These are phyloP conservation scores for Dendrocincla fuliginosa DNA, from an alignment of 2,797 vertebrate species.

Conservation along the genomic window DNA sequence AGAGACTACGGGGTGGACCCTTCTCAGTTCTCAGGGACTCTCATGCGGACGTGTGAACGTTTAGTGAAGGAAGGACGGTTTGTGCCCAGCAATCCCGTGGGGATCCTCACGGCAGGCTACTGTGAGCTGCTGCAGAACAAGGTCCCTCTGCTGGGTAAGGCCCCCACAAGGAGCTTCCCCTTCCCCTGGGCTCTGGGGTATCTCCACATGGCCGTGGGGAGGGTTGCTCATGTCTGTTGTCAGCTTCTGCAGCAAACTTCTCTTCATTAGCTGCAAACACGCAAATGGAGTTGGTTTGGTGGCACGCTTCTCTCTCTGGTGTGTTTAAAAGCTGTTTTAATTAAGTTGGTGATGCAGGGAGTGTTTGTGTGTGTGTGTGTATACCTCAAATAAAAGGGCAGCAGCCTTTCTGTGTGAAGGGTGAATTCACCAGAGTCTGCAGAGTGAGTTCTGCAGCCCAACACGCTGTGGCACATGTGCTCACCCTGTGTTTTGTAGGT, in stretches of 20 bases:
- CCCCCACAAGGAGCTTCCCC: background rate
- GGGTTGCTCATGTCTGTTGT: background rate
- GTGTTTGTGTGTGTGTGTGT: background rate
- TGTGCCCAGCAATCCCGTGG: slow-evolving; percentile 92
- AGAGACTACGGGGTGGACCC: slow-evolving; percentile 98
- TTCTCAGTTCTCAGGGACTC: slow-evolving; percentile 95
- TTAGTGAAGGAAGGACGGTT: slow-evolving; percentile 97
- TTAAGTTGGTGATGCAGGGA: background rate
- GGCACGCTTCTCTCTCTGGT: background rate
- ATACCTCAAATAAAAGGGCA: background rate
- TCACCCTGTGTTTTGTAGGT: background rate
- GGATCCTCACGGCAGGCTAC: slow-evolving; percentile 94
- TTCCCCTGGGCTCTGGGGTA: background rate
- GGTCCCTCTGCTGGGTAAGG: slow-evolving; percentile 95
- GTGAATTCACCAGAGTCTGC: background rate
- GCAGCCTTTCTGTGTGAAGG: background rate
- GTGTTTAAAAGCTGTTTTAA: background rate
- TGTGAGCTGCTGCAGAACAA: slow-evolving; percentile 99
- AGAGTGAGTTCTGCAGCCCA: background rate
- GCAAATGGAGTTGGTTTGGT: background rate
- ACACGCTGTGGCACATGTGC: background rate
- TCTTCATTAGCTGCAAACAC: background rate
- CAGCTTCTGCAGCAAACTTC: background rate
- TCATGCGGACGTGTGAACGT: slow-evolving; percentile 96
- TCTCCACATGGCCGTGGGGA: accelerated